Percentiles rank a stretch among this genome's conserved stretches.
These are phyloP conservation scores for Agonopterix alstromeriana DNA, from an alignment of 2,888 invertebrate genomes.

Conservation along the genomic window DNA sequence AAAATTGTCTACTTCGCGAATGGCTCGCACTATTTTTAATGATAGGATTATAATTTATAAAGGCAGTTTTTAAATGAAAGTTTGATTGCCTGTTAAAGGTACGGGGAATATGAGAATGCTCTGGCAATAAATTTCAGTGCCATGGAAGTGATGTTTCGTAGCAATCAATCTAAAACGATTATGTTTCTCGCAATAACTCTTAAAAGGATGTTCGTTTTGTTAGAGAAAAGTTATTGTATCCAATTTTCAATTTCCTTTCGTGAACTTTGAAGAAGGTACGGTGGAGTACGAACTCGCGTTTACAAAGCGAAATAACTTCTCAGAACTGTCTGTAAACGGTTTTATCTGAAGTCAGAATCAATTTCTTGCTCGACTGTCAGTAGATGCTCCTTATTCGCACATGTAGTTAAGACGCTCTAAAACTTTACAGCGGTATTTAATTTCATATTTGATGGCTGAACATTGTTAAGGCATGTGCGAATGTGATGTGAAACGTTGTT, in stretches of 20 bases:
- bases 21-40: conserved; percentile 26
- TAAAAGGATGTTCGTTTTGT: not conserved
- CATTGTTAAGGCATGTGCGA: not conserved
- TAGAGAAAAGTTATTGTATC: not conserved
- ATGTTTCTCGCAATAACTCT: not conserved
- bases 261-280: not conserved
- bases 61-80: conserved; percentile 2
- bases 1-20: conserved; percentile 31
- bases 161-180: not conserved
- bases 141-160: too few species aligned
- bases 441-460: too few species aligned
- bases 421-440: not conserved
- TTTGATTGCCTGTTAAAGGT: conserved; percentile 2
- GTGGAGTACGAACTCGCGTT: not conserved
- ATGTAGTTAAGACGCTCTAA: conserved; percentile 1
- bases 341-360: conserved; percentile 7
- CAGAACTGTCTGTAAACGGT: conserved; percentile 6
- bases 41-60: conserved; percentile 10
- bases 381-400: not conserved
- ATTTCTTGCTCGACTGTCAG: conserved; percentile 4
- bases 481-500: too few species aligned
- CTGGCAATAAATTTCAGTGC: too few species aligned
- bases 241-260: conserved; percentile 4
- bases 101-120: too few species aligned
- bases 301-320: conserved; percentile 5